Base-by-base conservation (phyloP, 2,888 invertebrate genomes). In the Philonicus albiceps region DNA sequence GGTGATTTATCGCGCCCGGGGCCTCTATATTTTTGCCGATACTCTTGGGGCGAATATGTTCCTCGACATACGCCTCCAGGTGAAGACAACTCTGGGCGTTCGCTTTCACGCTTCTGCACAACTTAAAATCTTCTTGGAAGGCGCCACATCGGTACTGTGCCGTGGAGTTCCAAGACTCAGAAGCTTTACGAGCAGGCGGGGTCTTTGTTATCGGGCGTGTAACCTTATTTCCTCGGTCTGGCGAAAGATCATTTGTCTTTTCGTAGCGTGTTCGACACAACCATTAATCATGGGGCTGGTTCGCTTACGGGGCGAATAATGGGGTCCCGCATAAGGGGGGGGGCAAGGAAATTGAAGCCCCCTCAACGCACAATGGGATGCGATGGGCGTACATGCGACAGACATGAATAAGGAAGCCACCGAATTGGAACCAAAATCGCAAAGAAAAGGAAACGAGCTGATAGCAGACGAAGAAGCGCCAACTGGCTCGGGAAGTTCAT, bases 371-470 rank as follows among this genome's bases (percentile, higher is more conserved):
- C 22, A 13, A 11, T 27, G 27, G 27, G 22, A 64, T 53, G 22
- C 22, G 27, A 19, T 7, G 53, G 53, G 19, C 64, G n/a, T 76
- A 43, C 22, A 37, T 76, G 34, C 40, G 76, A 31, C 34, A 37
- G 40, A 37, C 34, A 76, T 31, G 76, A 76, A 76, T 76, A 76
- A 76, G 76, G 40, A 76, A 76, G 19, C 40, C 76, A 76, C 37
- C 76, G 76, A 76, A 76, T 76, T 76, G 76, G 76, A 76, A 76
- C 76, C 37, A 40, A 76, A 76, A 76, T 76, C 76, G 76, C 22
- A 76, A 76, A 76, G 37, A 19, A 43, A 76, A 76, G 76, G 76
- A 76, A 76, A 27, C 40, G 40, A 76, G 4, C 76, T 76, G 76
- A 76, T 76, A 76, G 76, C 40, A 40, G 64, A 11, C 64, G 64